Conservation (phyloP, 2,888 invertebrate species). For the Petrophora chlorosata region DNA sequence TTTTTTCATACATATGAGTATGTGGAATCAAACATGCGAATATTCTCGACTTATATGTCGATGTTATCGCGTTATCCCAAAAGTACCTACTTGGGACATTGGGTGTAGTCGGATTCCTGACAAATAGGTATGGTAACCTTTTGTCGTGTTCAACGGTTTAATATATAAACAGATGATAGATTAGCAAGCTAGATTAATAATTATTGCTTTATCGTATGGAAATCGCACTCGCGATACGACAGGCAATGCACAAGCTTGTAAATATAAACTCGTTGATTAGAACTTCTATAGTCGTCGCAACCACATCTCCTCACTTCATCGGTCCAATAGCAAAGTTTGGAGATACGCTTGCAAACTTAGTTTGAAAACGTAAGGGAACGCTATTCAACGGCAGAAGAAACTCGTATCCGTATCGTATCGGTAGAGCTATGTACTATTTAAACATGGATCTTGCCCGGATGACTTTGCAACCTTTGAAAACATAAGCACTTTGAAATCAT, state of each 20-base stretch:
- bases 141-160: not conserved
- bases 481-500: conserved; percentile 24
- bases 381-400: conserved; percentile 22
- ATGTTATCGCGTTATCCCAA: conserved; percentile 23
- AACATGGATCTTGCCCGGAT: conserved; percentile 15
- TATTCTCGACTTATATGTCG: conserved; percentile 28
- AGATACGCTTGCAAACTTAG: conserved; percentile 24
- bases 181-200: too few species aligned
- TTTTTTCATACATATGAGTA: conserved; percentile 55
- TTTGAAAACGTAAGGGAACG: conserved; percentile 25
- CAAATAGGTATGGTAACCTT: conserved; percentile 1
- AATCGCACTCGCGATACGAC: too few species aligned
- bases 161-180: too few species aligned
- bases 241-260: too few species aligned
- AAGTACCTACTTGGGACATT: conserved; percentile 1
- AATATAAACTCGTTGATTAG: not conserved
- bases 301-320: not conserved
- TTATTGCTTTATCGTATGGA: too few species aligned
- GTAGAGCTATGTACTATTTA: conserved; percentile 14
- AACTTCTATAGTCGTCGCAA: not conserved
- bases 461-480: too few species aligned
- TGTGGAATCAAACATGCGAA: conserved; percentile 51
- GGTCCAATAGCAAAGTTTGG: conserved; percentile 16
- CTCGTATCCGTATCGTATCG: conserved; percentile 21
- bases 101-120: conserved; percentile 3